phyloP scores from a whole-genome alignment of 2,888 invertebrate genomes.

The Tholera decimalis region DNA sequence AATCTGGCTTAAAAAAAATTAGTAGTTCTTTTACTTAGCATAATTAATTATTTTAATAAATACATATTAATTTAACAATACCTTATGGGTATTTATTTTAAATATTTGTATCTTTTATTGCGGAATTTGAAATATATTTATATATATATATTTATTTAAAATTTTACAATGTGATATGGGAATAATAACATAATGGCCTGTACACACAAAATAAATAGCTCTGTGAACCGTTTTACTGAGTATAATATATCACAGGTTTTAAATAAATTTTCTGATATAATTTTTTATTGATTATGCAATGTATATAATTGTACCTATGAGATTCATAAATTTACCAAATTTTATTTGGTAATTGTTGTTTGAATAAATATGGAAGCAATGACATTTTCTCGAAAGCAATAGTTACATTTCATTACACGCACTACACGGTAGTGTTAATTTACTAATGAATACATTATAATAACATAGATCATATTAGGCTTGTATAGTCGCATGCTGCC shows the following conservation, averaged over 20 bases:
- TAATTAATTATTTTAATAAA: conserved; percentile 1
- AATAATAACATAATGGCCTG: conserved; percentile 26
- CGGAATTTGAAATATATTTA: too few species aligned
- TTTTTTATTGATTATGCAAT: conserved; percentile 10
- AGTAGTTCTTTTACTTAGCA: neutral
- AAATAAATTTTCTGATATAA: conserved; percentile 34
- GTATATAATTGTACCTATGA: conserved; percentile 49
- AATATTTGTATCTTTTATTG: too few species aligned
- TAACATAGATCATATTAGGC: conserved; percentile 63
- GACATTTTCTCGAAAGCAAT: conserved; percentile 34
- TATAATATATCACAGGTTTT: conserved; percentile 57
- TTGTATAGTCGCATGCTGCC: conserved; percentile 69
- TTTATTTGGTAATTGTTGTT: conserved; percentile 24
- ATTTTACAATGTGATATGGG: conserved; percentile 10
- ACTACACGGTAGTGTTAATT: conserved; percentile 68
- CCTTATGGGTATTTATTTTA: conserved; percentile 1
- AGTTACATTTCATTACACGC: conserved; percentile 53
- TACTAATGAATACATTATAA: conserved; percentile 63
- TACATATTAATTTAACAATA: conserved; percentile 5
- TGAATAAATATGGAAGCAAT: conserved; percentile 45
- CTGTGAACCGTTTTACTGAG: conserved; percentile 44
- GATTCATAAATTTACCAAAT: conserved; percentile 56
- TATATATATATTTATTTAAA: too few species aligned
- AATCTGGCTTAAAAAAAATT: neutral
- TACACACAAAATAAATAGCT: conserved; percentile 26